Conservation (phyloP, 1,140 invertebrate species). For the Sinella curviseta region DNA sequence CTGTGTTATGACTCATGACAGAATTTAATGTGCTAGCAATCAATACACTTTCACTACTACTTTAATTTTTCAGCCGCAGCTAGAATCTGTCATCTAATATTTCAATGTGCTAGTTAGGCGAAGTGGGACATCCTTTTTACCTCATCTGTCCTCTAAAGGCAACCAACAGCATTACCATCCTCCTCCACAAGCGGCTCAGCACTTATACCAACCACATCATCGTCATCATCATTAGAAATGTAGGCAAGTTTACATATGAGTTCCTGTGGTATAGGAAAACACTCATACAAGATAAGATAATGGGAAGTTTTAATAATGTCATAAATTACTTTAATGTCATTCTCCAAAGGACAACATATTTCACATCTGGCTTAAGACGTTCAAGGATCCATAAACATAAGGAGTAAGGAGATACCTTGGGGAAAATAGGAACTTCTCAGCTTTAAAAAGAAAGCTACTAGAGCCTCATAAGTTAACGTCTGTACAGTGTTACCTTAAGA, state of each 20-base stretch:
- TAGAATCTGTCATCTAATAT: too few relatives aligned
- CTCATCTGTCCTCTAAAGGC: too few relatives aligned
- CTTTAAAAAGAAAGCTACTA: background rate
- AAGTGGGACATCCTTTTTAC: too few relatives aligned
- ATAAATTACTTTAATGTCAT: conserved; percentile 26
- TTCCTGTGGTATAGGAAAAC: background rate
- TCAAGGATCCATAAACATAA: conserved; percentile 4
- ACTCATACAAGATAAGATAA: background rate
- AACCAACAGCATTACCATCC: too few relatives aligned
- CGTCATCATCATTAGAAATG: background rate
- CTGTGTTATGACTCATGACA: too few relatives aligned
- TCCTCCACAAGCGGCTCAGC: too few relatives aligned
- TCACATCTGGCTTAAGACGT: conserved; percentile 21
- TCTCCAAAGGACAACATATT: conserved; percentile 1
- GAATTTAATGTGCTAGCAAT: too few relatives aligned
- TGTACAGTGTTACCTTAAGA: too few relatives aligned
- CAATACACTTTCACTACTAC: too few relatives aligned
- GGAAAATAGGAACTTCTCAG: background rate
- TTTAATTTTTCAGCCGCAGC: too few relatives aligned
- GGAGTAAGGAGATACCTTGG: background rate
- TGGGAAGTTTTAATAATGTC: conserved; percentile 20
- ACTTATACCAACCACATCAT: too few relatives aligned
- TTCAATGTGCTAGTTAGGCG: too few relatives aligned
- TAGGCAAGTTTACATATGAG: background rate
- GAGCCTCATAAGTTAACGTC: background rate